Percentiles rank a stretch among this genome's conserved stretches.
These are phyloP conservation scores for Amblyraja radiata DNA, from an alignment of 2,797 vertebrate species.

Conservation along the genomic window DNA sequence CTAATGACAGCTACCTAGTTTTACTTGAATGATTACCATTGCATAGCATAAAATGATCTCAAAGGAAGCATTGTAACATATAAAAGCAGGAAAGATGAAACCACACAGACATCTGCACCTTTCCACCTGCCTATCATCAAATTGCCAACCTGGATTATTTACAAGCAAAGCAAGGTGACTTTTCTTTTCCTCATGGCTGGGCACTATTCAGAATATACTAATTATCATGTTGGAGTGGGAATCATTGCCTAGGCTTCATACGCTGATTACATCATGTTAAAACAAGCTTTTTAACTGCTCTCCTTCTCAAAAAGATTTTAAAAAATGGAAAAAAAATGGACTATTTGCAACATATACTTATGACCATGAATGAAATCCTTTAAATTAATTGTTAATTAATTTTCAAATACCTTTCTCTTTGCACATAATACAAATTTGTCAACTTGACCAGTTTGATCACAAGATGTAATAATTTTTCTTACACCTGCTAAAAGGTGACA, in stretches of 20 bases:
- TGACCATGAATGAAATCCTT: background rate
- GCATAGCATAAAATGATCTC: background rate
- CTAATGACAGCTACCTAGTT: background rate
- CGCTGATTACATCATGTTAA: conserved; percentile 14
- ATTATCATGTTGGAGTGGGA: conserved; percentile 18
- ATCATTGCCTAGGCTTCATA: conserved; percentile 17
- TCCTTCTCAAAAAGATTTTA: conserved; percentile 1
- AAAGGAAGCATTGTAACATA: background rate
- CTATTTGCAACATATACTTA: background rate
- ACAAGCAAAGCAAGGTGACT: background rate
- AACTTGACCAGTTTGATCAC: background rate
- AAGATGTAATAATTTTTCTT: background rate
- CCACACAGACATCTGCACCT: background rate
- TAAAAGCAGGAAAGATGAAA: background rate
- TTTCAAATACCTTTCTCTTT: conserved; percentile 7
- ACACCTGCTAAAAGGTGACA: background rate
- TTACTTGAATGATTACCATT: background rate
- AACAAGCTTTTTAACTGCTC: conserved; percentile 29
- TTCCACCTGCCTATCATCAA: background rate
- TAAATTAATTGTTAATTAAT: conserved; percentile 4
- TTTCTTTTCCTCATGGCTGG: conserved; percentile 26
- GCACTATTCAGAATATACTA: conserved; percentile 1
- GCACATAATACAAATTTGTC: background rate
- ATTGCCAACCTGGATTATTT: conserved; percentile 11
- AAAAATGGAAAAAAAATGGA: conserved; percentile 10